Base-by-base conservation (phyloP, 2,888 invertebrate species). In the Orchesella flavescens region DNA sequence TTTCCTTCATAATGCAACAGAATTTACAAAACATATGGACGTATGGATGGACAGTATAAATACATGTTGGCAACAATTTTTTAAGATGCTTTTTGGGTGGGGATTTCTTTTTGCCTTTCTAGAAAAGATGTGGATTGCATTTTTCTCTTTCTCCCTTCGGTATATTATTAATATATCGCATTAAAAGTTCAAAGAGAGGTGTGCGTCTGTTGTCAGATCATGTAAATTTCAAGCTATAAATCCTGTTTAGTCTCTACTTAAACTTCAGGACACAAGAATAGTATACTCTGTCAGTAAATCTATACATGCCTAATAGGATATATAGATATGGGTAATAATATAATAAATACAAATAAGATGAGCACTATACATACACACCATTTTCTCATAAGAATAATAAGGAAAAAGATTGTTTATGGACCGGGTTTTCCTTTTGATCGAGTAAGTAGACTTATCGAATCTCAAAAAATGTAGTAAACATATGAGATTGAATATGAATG, bases 211-310 rank as follows among this genome's bases (percentile, higher is more conserved):
- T 76, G 76, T 82, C 82, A 82, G 76, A 82, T 82, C 82, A 82
- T 82, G 82, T 82, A 82, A 82, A 82, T 82, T 72, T 76, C 75
- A 69, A 81, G 63, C 24, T 61, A 82, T 82, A 82, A 82, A 82
- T 82, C 76, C 82, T 82, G 76, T 72, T 76, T 72, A 76, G 75
- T 43, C 71, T 63, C 59, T 63, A 68, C 74, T 74, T 75, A 69
- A 75, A 73, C 65, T 73, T 65, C 21, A 59, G 68, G 79, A 72
- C 79, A 80, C 79, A 46, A 73, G 63, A 71, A 21, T 59, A 55
- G 55, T 55, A 55, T 73, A 61, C 49, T 72, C 43, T 9, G 43
- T 17, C 19, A 21, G n/a, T 17, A 59, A 13, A 55, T 71, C 44
- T 44, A 44, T 12, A 44, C 44, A 7, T 9, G 44, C n/a, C n/a